Conservation (phyloP, 1,140 invertebrate genomes). For the Nephila pilipes region DNA sequence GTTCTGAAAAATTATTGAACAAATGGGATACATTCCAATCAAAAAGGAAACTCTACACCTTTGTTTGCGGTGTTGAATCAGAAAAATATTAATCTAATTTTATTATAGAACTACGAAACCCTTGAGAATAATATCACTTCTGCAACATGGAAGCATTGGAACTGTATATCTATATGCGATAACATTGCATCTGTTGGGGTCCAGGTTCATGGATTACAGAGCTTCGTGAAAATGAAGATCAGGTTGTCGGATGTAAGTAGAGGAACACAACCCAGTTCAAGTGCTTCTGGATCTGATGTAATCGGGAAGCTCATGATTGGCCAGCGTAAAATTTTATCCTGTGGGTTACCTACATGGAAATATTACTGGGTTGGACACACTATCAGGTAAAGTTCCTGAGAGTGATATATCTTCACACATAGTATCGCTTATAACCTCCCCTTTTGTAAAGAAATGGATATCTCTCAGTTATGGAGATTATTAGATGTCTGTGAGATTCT, state of each 20-base stretch:
- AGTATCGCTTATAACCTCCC: no score
- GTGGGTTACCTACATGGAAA: background rate
- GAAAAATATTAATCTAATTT: background rate
- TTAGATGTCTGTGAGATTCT: no score
- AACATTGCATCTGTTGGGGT: background rate
- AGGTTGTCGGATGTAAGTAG: background rate
- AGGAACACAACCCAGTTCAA: background rate
- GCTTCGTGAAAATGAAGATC: background rate
- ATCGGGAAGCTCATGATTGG: slow-evolving; percentile 48
- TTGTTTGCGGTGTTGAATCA: no score
- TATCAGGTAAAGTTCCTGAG: no score
- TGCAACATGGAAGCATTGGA: background rate
- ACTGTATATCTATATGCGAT: background rate
- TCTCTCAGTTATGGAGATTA: no score
- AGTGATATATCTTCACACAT: no score
- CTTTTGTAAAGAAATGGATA: no score
- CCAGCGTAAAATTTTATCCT: slow-evolving; percentile 10
- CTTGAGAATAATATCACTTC: no score
- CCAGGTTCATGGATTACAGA: background rate
- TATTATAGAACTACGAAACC: background rate
- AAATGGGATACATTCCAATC: no score
- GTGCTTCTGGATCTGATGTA: slow-evolving; percentile 43
- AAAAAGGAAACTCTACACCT: no score
- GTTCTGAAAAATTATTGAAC: slow-evolving; percentile 27
- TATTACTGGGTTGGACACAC: background rate